These are phyloP conservation scores for Ellobius talpinus DNA, from an alignment of 2,113 vertebrate genomes.

Conservation along the genomic window DNA sequence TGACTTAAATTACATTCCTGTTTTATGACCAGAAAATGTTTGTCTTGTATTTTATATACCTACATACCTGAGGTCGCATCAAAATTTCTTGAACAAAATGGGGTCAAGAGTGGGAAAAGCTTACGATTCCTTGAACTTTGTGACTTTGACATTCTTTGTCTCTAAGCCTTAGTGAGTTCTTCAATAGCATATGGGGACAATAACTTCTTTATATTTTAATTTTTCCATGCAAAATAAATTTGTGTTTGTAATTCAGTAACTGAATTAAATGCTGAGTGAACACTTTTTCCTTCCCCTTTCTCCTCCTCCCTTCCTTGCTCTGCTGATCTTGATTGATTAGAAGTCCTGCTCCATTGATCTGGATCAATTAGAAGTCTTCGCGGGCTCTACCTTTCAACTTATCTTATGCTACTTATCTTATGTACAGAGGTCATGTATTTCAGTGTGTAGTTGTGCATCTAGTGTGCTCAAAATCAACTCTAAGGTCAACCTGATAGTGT, in stretches of 20 bases:
- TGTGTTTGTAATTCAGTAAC: conserved; percentile 8
- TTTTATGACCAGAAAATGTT: background rate
- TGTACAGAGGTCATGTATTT: background rate
- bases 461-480: conserved; percentile 29
- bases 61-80: background rate
- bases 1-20: background rate
- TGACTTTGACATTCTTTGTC: conserved; percentile 1
- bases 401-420: background rate
- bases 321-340: background rate
- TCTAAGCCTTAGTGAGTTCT: conserved; percentile 23
- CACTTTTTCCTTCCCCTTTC: background rate
- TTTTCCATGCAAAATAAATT: conserved; percentile 42
- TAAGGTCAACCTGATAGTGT: background rate
- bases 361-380: background rate
- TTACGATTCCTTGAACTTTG: background rate
- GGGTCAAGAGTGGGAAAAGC: background rate
- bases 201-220: conserved; percentile 6
- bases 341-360: background rate
- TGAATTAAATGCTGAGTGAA: background rate
- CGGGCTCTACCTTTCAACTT: conserved; percentile 4
- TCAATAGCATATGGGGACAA: conserved; percentile 11
- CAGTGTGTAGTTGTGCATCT: background rate
- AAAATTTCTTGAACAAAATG: background rate
- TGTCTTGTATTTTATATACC: background rate
- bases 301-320: background rate